Conservation (phyloP, 1,140 invertebrate species). For the Drosophila nikananu region DNA sequence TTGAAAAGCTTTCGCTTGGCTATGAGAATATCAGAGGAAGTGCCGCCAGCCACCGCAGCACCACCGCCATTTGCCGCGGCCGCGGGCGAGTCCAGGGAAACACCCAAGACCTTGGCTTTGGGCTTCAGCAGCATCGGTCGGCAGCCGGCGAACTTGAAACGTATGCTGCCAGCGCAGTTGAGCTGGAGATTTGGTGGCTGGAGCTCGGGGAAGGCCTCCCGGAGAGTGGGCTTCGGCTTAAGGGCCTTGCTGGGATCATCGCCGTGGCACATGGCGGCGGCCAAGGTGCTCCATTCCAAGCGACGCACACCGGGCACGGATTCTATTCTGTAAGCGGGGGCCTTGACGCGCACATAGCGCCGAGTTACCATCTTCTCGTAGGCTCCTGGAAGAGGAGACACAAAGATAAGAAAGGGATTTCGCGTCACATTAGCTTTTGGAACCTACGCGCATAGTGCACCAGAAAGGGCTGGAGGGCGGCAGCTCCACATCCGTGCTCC, state of each 20-base stretch:
- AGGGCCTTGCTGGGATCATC: constrained; percentile 79
- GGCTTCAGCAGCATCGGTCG: constrained; percentile 74
- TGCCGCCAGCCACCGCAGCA: constrained; percentile 7
- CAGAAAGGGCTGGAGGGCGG: constrained; percentile 74
- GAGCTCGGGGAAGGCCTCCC: constrained; percentile 70
- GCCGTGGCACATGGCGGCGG: constrained; percentile 83
- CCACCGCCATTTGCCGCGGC: constrained; percentile 42
- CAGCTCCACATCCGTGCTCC: constrained; percentile 72
- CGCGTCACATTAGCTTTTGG: fast-evolving
- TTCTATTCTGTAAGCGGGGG: constrained; percentile 55
- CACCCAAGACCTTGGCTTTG: constrained; percentile 29
- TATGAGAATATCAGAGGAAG: constrained; percentile 75
- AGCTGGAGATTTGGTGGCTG: constrained; percentile 65
- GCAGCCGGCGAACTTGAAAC: constrained; percentile 82
- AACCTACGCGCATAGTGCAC: constrained; percentile 66
- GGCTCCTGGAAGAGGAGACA: constrained; percentile 17
- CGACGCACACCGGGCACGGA: constrained; percentile 74
- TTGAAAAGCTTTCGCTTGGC: constrained; percentile 77
- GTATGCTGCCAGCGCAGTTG: constrained; percentile 75
- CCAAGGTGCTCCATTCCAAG: constrained; percentile 76
- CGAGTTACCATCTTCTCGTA: constrained; percentile 52
- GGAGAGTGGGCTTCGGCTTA: constrained; percentile 67
- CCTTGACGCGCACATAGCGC: constrained; percentile 34
- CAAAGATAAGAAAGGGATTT: not conserved
- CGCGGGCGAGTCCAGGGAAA: constrained; percentile 24